Evolutionary conservation across 2,113 vertebrate species (phyloP), one percentile per base, ranked within the genome.

Genomic region (Corythoichthys haematopterus): DNA sequence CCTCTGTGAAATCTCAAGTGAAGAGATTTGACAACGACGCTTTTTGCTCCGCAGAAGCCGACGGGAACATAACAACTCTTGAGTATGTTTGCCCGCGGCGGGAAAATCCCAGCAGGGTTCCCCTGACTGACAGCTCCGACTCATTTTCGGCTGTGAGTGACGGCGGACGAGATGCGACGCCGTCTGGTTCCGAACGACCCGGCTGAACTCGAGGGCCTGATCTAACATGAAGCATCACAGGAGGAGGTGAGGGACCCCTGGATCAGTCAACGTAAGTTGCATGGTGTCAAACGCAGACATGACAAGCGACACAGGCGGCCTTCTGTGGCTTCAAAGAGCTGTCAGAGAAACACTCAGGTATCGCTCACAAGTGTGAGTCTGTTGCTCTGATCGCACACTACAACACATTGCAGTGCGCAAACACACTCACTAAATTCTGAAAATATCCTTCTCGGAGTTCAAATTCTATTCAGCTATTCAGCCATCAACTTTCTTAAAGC

Each of bases 1-100:
- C 65, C 43, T 85, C 76, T 86, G 81, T 87, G 81, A 89, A 86
- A 90, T 85, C 69, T 69, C 47, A 80, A 78, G 72, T 79, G 70
- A 84, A 77, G 69, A 84, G 82, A 76, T 74, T 78, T 80, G 73
- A 77, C 76, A 86, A 86, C 74, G 59, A 65, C 63, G 56, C 64
- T 69, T 76, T 81, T 50, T 76, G 59, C 77, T 64, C 65, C 65
- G 63, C 72, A 37, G 68, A 53, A 55, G 75, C 79, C 81, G 80
- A 85, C 78, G 80, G 81, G 77, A 77, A 78, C 70, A 77, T 68
- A 78, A 75, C 77, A 73, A 80, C 86, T 79, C 75, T 71, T 56
- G 6, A 14, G 74, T 76, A 74, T 84, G 75, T 52, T 75, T 71
- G 62, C 70, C 57, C 0, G 33, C 71, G 75, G 77, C 70, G 28